Percentiles rank a stretch among this genome's conserved stretches.
Evolutionary conservation across 2,113 vertebrate species (phyloP).

Genomic region (Solenodon paradoxus): DNA sequence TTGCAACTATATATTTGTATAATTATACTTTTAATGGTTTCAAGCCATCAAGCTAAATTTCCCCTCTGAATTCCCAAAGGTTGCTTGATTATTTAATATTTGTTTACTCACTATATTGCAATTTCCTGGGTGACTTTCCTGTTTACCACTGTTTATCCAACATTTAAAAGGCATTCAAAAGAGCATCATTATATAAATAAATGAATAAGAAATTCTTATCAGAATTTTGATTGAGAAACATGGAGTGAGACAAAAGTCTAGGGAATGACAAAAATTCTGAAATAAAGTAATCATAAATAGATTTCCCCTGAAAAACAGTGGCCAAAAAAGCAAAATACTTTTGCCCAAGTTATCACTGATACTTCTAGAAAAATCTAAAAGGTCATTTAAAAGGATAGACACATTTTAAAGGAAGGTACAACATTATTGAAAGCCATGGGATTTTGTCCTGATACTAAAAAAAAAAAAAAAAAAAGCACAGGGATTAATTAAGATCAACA

Average conservation of each 20-base stretch:
- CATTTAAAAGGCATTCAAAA: neutral
- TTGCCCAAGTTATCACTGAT: neutral
- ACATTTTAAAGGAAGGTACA: neutral
- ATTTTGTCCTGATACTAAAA: neutral
- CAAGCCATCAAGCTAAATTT: neutral
- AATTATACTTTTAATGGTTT: neutral
- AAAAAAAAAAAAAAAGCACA: neutral
- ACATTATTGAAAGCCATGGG: neutral
- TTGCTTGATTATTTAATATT: neutral
- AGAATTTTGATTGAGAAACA: slow-evolving; percentile 1
- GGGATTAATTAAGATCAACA: neutral
- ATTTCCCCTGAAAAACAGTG: neutral
- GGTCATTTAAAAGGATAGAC: neutral
- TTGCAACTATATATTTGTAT: neutral
- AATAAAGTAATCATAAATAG: neutral
- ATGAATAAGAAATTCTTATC: neutral
- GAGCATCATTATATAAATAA: neutral
- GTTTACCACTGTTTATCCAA: neutral
- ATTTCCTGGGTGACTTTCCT: neutral
- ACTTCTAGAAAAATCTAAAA: neutral
- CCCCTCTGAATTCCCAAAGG: neutral
- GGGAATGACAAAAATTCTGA: neutral
- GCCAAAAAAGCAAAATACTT: neutral
- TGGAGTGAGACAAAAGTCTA: neutral
- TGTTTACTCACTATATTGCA: neutral